Evolutionary conservation across 2,797 vertebrate genomes (phyloP).

Genomic region (Channallabes apus): DNA sequence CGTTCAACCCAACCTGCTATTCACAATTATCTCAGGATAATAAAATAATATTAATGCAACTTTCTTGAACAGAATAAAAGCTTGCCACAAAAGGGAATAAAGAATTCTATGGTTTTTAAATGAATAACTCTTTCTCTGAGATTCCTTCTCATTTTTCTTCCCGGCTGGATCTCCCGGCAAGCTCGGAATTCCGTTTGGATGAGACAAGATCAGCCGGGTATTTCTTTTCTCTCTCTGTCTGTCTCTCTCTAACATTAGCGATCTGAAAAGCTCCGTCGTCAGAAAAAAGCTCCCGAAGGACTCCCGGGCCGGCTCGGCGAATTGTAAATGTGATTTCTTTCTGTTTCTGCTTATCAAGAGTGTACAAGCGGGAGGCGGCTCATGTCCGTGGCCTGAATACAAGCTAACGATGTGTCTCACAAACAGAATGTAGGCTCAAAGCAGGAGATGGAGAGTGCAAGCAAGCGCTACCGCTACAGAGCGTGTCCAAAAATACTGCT

Average conservation of each 20-base stretch:
- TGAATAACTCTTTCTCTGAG: neutral
- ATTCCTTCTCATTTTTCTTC: neutral
- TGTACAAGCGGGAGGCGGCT: constrained; percentile 33
- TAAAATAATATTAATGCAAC: neutral
- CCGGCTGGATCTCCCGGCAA: neutral
- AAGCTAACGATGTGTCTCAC: neutral
- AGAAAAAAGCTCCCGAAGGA: constrained; percentile 34
- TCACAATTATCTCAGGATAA: neutral
- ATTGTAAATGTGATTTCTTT: constrained; percentile 39
- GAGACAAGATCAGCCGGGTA: constrained; percentile 12
- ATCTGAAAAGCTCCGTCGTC: constrained; percentile 17
- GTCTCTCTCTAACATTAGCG: constrained; percentile 23
- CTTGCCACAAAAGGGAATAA: neutral
- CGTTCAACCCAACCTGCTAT: neutral
- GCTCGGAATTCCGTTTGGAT: neutral
- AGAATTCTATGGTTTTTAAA: neutral
- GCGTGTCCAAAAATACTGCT: neutral
- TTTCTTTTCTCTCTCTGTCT: neutral
- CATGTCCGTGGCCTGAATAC: constrained; percentile 1
- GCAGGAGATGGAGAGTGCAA: neutral
- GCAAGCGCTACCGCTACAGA: neutral
- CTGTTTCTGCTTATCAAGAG: constrained; percentile 40
- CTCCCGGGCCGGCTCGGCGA: neutral
- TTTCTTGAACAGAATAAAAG: neutral
- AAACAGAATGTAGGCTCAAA: neutral